A percentile compares a stretch with the other conserved stretches of the same genome.
These are phyloP conservation scores for Endotricha flammealis DNA, from an alignment of 2,888 invertebrate species.

Conservation along the genomic window DNA sequence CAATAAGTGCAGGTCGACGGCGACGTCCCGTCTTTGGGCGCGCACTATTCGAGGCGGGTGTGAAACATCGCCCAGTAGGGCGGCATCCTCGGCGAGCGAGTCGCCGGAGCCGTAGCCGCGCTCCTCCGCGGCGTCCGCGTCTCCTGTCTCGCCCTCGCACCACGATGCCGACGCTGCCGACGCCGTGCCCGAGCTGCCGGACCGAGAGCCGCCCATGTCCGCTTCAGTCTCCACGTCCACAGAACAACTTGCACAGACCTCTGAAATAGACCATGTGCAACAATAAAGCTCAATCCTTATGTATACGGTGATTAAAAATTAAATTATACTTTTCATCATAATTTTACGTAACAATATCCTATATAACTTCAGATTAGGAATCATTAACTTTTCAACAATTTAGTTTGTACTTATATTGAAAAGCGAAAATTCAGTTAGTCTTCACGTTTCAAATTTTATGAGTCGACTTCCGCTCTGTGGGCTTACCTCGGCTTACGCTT, in stretches of 20 bases:
- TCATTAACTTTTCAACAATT: too few relatives aligned
- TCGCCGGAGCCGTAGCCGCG: conserved; percentile 76
- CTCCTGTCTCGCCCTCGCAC: conserved; percentile 75
- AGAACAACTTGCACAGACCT: conserved; percentile 66
- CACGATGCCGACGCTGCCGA: too few relatives aligned
- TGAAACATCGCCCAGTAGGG: conserved; percentile 53
- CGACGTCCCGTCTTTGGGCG: conserved; percentile 59
- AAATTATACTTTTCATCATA: too few relatives aligned
- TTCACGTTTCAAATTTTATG: background rate
- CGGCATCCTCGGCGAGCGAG: conserved; percentile 71
- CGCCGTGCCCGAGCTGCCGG: conserved; percentile 68
- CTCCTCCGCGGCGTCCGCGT: conserved; percentile 53
- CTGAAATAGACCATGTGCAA: too few relatives aligned
- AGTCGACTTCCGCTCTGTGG: conserved; percentile 6
- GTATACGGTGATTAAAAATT: too few relatives aligned
- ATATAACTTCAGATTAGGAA: too few relatives aligned
- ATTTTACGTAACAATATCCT: too few relatives aligned
- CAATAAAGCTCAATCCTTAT: too few relatives aligned
- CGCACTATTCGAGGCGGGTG: conserved; percentile 47
- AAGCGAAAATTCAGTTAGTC: too few relatives aligned
- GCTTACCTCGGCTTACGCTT: conserved; percentile 1
- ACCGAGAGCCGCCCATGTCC: conserved; percentile 53
- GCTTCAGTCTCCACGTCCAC: conserved; percentile 69
- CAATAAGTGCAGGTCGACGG: conserved; percentile 67
- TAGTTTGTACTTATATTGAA: too few relatives aligned